Percentiles rank a stretch among this genome's conserved stretches.
Evolutionary conservation across 2,797 vertebrate genomes (phyloP).

Genomic region (Alcedo atthis): DNA sequence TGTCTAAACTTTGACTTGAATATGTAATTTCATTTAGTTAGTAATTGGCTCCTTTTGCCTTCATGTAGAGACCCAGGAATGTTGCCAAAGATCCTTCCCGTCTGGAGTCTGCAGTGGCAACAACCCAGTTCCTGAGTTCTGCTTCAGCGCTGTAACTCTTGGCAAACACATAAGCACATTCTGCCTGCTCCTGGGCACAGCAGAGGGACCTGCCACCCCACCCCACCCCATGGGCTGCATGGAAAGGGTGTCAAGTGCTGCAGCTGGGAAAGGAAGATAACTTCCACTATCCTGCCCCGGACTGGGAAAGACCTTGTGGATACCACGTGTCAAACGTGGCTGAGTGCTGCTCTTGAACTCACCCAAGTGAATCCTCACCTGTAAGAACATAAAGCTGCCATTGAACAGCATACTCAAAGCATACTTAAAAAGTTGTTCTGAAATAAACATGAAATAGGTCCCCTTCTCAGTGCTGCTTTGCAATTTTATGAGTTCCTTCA

Average conservation of each 20-base stretch:
- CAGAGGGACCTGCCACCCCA: fast-evolving
- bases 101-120: neutral
- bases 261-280: neutral
- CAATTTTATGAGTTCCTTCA: neutral
- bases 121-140: neutral
- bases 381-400: neutral
- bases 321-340: fast-evolving
- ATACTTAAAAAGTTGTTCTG: neutral
- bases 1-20: neutral
- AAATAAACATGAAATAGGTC: neutral
- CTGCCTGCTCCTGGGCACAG: fast-evolving
- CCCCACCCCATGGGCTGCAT: fast-evolving
- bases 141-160: neutral
- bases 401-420: neutral
- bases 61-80: neutral
- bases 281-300: neutral
- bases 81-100: constrained; percentile 2
- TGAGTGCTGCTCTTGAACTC: neutral
- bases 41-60: neutral
- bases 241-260: neutral
- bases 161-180: neutral
- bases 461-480: neutral
- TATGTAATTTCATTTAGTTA: constrained; percentile 18
- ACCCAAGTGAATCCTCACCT: neutral
- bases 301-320: fast-evolving